phyloP scores from a whole-genome alignment of 2,888 invertebrate genomes.

The Linyphia triangularis region DNA sequence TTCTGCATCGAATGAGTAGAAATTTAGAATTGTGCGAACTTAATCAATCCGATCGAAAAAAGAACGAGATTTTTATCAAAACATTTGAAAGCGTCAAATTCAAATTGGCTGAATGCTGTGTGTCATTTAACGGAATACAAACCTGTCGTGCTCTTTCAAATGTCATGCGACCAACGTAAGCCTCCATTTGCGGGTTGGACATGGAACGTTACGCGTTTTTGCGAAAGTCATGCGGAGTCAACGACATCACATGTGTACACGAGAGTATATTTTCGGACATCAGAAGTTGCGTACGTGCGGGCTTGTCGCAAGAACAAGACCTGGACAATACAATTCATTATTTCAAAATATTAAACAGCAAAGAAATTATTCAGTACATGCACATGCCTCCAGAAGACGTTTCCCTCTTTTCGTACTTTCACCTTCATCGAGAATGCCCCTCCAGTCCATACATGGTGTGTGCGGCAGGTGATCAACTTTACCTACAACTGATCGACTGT shows the following conservation, averaged over 20 bases:
- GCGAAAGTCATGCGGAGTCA: not conserved
- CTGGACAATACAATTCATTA: not conserved
- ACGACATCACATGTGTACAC: not conserved
- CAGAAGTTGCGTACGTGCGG: not conserved
- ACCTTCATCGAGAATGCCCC: not conserved
- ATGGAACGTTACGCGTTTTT: slow-evolving; percentile 30
- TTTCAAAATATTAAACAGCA: slow-evolving; percentile 18
- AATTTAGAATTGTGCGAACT: not conserved
- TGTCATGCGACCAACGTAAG: not conserved
- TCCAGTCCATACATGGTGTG: not conserved
- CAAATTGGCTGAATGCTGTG: not conserved
- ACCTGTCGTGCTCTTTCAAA: not conserved
- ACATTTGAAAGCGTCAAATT: not conserved
- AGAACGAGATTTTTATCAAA: not conserved
- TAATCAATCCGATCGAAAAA: not conserved
- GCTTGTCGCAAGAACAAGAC: not conserved
- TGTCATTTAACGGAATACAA: not conserved
- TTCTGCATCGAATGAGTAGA: not conserved
- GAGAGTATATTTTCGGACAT: not conserved
- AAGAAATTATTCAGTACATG: not conserved
- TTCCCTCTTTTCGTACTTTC: not conserved
- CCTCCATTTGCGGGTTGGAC: not conserved
- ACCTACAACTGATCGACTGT: not conserved
- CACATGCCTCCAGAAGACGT: not conserved
- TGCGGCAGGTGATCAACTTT: not conserved